These are phyloP conservation scores for Dolichotis patagonum DNA, from an alignment of 2,113 vertebrate genomes.

Conservation along the genomic window DNA sequence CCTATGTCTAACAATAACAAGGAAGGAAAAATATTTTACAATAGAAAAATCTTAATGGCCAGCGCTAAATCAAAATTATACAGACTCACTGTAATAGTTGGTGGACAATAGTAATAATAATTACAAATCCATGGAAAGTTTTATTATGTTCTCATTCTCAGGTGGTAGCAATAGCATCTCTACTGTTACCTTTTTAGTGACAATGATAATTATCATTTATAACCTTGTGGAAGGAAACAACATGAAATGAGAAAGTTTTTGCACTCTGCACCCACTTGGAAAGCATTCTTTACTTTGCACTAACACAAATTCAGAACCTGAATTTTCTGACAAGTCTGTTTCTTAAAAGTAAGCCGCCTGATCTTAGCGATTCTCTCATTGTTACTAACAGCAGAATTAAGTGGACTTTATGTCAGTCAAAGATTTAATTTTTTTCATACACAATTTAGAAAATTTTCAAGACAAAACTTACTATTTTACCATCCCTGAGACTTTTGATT, in stretches of 20 bases:
- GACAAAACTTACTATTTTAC: not conserved
- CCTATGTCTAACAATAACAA: not conserved
- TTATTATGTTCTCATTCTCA: not conserved
- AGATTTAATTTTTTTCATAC: not conserved
- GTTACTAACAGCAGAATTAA: not conserved
- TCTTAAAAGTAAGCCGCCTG: not conserved
- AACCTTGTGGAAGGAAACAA: not conserved
- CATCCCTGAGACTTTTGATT: not conserved
- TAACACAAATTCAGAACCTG: not conserved
- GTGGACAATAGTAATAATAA: not conserved
- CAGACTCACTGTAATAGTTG: not conserved
- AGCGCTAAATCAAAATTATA: constrained; percentile 24
- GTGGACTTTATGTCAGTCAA: not conserved
- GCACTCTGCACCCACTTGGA: not conserved
- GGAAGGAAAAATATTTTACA: not conserved
- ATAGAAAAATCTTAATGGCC: not conserved
- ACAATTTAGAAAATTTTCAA: not conserved
- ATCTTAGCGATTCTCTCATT: not conserved
- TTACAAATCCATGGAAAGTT: not conserved
- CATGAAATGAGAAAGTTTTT: not conserved
- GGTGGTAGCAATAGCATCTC: not conserved
- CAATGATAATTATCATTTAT: not conserved
- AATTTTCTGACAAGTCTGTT: not conserved
- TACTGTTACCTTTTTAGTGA: not conserved
- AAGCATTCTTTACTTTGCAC: not conserved